A percentile compares a stretch with the other conserved stretches of the same genome.
phyloP scores from a whole-genome alignment of 1,140 invertebrate genomes.

The Listronotus bonariensis region DNA sequence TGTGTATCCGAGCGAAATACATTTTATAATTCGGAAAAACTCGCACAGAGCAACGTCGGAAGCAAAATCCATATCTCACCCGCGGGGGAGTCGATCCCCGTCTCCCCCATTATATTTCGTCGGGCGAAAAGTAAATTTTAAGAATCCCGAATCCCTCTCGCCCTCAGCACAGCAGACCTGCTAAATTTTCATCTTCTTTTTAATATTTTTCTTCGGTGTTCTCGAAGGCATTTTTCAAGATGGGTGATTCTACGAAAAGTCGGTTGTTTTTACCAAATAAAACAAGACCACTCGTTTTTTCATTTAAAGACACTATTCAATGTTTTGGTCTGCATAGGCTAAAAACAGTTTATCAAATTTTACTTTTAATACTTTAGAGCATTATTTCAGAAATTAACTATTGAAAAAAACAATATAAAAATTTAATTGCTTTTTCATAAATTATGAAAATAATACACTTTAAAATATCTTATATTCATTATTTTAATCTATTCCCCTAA shows the following conservation, averaged over 20 bases:
- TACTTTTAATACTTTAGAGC: no score
- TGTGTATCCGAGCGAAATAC: conserved; percentile 40
- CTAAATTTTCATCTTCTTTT: conserved; percentile 38
- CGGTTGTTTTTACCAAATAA: no score
- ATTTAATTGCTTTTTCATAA: no score
- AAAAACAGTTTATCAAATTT: no score
- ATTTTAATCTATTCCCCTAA: no score
- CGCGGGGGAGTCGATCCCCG: conserved; percentile 27
- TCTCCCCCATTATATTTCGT: conserved; percentile 54
- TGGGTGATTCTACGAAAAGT: conserved; percentile 18
- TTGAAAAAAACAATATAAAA: no score
- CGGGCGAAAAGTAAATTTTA: conserved; percentile 58
- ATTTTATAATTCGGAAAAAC: conserved; percentile 57
- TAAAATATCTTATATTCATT: no score
- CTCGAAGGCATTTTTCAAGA: conserved; percentile 1
- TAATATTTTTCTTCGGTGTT: conserved; percentile 34
- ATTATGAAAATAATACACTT: no score
- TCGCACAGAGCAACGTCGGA: conserved; percentile 45
- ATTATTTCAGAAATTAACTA: no score
- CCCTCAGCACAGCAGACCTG: conserved; percentile 40
- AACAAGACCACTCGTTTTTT: no score
- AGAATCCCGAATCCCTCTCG: conserved; percentile 53
- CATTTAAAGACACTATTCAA: no score
- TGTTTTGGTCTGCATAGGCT: no score
- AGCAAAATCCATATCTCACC: conserved; percentile 56